Evolutionary conservation across 2,797 vertebrate species (phyloP).

Genomic region (Halcyon chelicuti): DNA sequence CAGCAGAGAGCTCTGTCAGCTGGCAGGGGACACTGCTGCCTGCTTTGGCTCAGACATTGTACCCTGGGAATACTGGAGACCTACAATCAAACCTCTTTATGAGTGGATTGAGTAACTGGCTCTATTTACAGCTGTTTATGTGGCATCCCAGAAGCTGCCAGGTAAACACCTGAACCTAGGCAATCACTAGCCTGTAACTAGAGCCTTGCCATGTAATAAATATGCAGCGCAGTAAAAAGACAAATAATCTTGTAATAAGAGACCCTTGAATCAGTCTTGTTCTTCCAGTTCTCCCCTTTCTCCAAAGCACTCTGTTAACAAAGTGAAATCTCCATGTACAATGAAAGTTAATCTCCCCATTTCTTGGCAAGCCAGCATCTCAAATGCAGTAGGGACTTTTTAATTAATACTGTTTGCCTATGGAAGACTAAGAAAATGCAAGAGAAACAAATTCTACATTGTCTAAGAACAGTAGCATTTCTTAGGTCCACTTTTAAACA

Average conservation of each 20-base stretch:
- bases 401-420: background rate
- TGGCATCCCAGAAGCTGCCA: slow-evolving; percentile 35
- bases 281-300: background rate
- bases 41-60: background rate
- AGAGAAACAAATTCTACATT: background rate
- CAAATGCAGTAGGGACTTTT: background rate
- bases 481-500: background rate
- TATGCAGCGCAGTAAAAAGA: background rate
- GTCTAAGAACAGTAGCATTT: background rate
- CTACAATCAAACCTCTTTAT: slow-evolving; percentile 19
- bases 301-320: slow-evolving; percentile 6
- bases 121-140: slow-evolving; percentile 53
- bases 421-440: background rate
- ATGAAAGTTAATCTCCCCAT: slow-evolving; percentile 19
- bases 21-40: background rate
- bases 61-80: background rate
- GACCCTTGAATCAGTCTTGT: slow-evolving; percentile 28
- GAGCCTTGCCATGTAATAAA: slow-evolving; percentile 53
- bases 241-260: slow-evolving; percentile 46
- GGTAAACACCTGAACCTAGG: slow-evolving; percentile 48
- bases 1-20: background rate
- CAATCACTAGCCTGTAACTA: slow-evolving; percentile 40
- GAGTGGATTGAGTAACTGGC: slow-evolving; percentile 39
- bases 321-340: slow-evolving; percentile 15
- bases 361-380: background rate